Percentiles rank a stretch among this genome's conserved stretches.
Evolutionary conservation across 2,888 invertebrate species (phyloP).

Genomic region (Idaea aversata): DNA sequence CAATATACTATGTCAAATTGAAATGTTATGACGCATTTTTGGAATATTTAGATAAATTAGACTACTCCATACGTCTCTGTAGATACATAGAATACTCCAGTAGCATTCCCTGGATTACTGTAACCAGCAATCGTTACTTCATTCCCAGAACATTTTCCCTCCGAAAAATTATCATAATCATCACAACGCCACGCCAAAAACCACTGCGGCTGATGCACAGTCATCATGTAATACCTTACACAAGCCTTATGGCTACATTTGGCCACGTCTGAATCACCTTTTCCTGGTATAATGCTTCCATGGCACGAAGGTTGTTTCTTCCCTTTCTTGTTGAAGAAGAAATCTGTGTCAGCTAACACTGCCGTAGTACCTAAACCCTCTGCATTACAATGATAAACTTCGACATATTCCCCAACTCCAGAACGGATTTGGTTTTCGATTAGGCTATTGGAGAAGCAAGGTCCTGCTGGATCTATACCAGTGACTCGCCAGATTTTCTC

Average conservation of each 20-base stretch:
- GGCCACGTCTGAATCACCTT: constrained; percentile 61
- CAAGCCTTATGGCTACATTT: constrained; percentile 72
- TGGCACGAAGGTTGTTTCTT: constrained; percentile 77
- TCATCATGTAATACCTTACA: constrained; percentile 56
- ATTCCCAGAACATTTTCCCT: constrained; percentile 58
- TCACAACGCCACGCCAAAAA: constrained; percentile 65
- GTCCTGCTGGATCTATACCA: constrained; percentile 70
- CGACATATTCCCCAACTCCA: constrained; percentile 80
- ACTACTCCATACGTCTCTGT: constrained; percentile 55
- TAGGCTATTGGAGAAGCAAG: constrained; percentile 66
- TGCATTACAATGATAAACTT: constrained; percentile 81
- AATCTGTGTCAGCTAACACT: constrained; percentile 79
- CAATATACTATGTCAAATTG: background rate
- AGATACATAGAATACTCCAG: constrained; percentile 66
- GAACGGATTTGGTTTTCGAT: constrained; percentile 71
- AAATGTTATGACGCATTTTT: background rate
- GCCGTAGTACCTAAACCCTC: constrained; percentile 75
- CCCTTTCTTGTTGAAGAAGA: constrained; percentile 81
- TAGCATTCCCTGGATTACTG: constrained; percentile 65
- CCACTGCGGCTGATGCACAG: constrained; percentile 53
- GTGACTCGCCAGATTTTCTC: constrained; percentile 64
- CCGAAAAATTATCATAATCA: constrained; percentile 52
- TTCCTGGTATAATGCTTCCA: constrained; percentile 53
- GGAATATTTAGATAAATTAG: constrained; percentile 15
- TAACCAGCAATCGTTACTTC: constrained; percentile 67